Evolutionary conservation across 2,113 vertebrate species (phyloP).

Genomic region (Epinephelus fuscoguttatus): DNA sequence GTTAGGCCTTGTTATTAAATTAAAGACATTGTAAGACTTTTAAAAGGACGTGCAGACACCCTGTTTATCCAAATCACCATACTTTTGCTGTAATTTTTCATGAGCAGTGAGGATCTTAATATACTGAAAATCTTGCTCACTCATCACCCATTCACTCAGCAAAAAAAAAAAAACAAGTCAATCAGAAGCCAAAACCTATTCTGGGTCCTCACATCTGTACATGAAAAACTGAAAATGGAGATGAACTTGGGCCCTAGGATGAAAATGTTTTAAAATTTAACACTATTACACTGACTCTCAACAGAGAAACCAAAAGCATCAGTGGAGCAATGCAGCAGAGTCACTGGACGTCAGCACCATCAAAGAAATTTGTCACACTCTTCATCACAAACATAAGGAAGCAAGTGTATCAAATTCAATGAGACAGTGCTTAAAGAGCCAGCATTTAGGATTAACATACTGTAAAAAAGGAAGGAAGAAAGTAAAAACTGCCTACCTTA

Average conservation of each 20-base stretch:
- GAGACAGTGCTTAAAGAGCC: slow-evolving; percentile 37
- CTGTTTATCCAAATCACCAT: too few relatives aligned
- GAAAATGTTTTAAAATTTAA: background rate
- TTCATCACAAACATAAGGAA: slow-evolving; percentile 37
- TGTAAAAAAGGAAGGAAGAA: background rate
- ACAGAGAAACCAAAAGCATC: slow-evolving; percentile 8
- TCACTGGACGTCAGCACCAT: slow-evolving; percentile 44
- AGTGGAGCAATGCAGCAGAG: slow-evolving; percentile 8
- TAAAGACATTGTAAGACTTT: too few relatives aligned
- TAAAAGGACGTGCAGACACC: too few relatives aligned
- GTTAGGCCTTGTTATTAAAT: too few relatives aligned
- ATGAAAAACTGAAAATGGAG: too few relatives aligned
- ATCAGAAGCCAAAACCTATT: background rate
- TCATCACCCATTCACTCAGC: background rate
- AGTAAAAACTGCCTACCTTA: slow-evolving; percentile 85
- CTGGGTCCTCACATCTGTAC: background rate
- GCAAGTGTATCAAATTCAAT: slow-evolving; percentile 38
- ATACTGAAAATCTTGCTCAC: background rate
- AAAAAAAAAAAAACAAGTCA: background rate
- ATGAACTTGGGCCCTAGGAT: background rate
- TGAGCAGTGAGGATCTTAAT: background rate
- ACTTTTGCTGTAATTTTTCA: background rate
- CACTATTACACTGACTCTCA: background rate
- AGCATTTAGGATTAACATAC: background rate
- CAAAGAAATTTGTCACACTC: slow-evolving; percentile 68